phyloP scores from a whole-genome alignment of 1,140 invertebrate species.

The Neuroterus valhalla region DNA sequence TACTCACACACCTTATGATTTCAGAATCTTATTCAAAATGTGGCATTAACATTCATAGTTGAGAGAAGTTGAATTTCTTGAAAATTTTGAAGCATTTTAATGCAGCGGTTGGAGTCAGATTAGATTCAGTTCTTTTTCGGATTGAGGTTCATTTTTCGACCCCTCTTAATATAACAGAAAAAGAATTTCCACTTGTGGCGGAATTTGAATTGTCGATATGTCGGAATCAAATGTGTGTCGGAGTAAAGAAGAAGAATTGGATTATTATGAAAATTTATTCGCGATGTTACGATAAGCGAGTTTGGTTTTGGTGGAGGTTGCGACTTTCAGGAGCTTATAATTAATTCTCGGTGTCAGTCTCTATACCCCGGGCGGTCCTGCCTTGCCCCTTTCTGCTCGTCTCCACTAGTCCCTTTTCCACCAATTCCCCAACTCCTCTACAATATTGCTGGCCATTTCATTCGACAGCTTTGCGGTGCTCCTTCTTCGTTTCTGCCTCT shows the following conservation, averaged over 20 bases:
- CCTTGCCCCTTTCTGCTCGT: constrained; percentile 39
- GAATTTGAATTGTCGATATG: no score
- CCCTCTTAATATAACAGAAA: no score
- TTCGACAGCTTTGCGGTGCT: constrained; percentile 68
- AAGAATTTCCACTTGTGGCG: no score
- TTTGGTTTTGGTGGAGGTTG: constrained; percentile 48
- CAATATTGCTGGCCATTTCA: constrained; percentile 75
- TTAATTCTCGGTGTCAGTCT: constrained; percentile 74
- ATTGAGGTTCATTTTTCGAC: no score
- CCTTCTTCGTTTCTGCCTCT: constrained; percentile 61
- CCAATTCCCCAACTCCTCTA: constrained; percentile 64
- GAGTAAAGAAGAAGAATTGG: neutral
- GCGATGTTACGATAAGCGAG: constrained; percentile 48
- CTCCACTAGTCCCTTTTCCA: constrained; percentile 53
- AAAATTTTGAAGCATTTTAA: no score
- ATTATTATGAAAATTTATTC: constrained; percentile 44
- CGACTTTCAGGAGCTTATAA: constrained; percentile 73
- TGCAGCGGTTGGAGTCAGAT: no score
- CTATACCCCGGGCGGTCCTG: constrained; percentile 51
- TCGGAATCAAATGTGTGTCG: no score
- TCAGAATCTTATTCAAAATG: no score
- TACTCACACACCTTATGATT: no score
- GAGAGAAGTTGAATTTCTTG: no score
- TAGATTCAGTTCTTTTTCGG: no score
- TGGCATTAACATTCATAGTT: no score